Conservation (phyloP, 2,797 vertebrate species). For the Falco columbarius region DNA sequence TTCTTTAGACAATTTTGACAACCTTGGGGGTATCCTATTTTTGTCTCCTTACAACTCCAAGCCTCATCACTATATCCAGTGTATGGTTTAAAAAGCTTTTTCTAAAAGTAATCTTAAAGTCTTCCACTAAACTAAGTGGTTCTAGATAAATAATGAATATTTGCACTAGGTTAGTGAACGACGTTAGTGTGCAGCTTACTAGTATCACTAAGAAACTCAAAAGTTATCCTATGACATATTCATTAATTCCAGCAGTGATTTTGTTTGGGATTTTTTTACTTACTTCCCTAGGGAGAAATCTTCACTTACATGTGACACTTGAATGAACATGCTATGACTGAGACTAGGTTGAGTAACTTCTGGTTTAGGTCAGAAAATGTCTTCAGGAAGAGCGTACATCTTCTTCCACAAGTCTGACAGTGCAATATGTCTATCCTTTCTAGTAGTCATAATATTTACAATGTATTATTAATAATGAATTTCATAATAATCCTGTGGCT, state of each 20-base stretch:
- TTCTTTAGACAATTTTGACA: not conserved
- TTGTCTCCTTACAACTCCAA: not conserved
- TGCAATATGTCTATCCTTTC: not conserved
- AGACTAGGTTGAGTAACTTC: not conserved
- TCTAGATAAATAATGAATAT: not conserved
- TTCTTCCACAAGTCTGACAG: constrained; percentile 20
- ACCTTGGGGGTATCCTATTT: not conserved
- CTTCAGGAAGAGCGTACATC: not conserved
- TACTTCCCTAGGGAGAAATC: not conserved
- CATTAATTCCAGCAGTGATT: not conserved
- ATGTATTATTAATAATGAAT: constrained; percentile 35
- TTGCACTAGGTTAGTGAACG: not conserved
- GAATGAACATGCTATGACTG: rapidly evolving
- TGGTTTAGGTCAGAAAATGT: constrained; percentile 4
- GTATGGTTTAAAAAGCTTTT: not conserved
- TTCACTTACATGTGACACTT: not conserved
- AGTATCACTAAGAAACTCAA: not conserved
- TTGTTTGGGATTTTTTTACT: not conserved
- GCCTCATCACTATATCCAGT: not conserved
- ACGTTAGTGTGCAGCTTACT: not conserved
- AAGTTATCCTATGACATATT: not conserved
- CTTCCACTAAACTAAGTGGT: not conserved
- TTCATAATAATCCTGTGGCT: constrained; percentile 20
- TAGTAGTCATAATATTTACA: constrained; percentile 46
- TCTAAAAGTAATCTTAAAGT: not conserved